Evolutionary conservation across 2,888 invertebrate species (phyloP), one percentile per base, ranked within the genome.

Genomic region (Belgica antarctica): DNA sequence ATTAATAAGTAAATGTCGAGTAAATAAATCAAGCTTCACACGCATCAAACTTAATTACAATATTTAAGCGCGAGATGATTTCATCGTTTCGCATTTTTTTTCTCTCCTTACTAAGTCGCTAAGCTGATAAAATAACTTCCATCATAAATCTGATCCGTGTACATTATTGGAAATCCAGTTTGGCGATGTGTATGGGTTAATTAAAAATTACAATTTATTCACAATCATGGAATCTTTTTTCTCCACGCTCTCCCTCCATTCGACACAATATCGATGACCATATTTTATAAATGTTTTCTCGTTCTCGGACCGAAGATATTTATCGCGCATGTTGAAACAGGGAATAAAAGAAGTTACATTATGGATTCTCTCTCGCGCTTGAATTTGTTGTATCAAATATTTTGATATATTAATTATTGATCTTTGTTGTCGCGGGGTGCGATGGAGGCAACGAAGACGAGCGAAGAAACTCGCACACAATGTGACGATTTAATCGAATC

Each of bases 401-500:
- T 27, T 66, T 52, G 28, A 66, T 66, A 52, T 52, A 28, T 66
- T 66, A 52, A 52, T 66, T 66, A 66, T 66, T 47, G 27, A 52
- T 52, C 7, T 24, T 17, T 10, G 34, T n/a, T n/a, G n/a, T 31
- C 34, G 7, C 12, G 12, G 12, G 12, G 34, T 12, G 34, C 34
- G 5, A 8, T 31, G 34, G 34, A 31, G 12, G 34, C 5, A 31
- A n/a, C n/a, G 34, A 8, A 5, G 34, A 31, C 34, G 12, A 31
- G 12, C 34, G 52, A 17, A 57, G 10, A 24, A 22, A 4, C 5
- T 8, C 19, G 22, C 5, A 66, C 27, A 66, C 17, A 25, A 47
- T 41, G 27, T 66, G 65, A 66, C 65, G 47, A 66, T 66, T 66
- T 66, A 66, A 66, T 66, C 47, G 47, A 63, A 47, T 28, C 63